A percentile compares a stretch with the other conserved stretches of the same genome.
phyloP scores from a whole-genome alignment of 2,888 invertebrate species.

The Elegia similella region DNA sequence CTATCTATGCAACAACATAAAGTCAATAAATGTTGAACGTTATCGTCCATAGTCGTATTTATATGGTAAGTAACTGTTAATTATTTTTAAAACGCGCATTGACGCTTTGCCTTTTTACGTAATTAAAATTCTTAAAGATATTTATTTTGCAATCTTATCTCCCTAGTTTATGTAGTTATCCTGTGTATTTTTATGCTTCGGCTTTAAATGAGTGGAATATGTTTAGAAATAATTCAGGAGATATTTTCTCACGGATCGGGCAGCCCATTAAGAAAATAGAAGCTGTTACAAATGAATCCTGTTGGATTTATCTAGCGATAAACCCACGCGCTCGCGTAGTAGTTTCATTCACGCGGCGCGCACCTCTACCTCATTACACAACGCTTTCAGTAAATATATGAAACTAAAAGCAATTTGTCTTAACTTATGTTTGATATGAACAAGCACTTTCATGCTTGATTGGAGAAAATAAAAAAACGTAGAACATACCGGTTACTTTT shows the following conservation, averaged over 20 bases:
- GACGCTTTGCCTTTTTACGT: not conserved
- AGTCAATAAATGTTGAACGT: not conserved
- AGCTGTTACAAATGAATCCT: conserved; percentile 41
- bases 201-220: not conserved
- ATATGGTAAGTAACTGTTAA: no score
- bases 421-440: no score
- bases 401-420: no score
- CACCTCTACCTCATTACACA: not conserved
- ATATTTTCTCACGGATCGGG: conserved; percentile 28
- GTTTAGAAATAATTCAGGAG: conserved; percentile 4
- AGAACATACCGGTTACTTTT: no score
- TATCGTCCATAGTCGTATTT: not conserved
- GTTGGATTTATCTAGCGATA: conserved; percentile 36
- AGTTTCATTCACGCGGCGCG: conserved; percentile 27
- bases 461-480: no score
- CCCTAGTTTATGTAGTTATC: no score
- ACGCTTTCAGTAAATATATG: not conserved
- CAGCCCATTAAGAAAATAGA: conserved; percentile 42
- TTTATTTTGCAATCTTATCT: not conserved
- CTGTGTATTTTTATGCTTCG: no score
- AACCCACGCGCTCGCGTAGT: conserved; percentile 31
- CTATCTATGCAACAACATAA: not conserved
- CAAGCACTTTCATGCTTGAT: no score
- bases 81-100: no score
- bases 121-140: not conserved